Percentiles rank a stretch among this genome's conserved stretches.
Conservation (phyloP, 2,113 vertebrate species). For the Cnemophilus loriae region DNA sequence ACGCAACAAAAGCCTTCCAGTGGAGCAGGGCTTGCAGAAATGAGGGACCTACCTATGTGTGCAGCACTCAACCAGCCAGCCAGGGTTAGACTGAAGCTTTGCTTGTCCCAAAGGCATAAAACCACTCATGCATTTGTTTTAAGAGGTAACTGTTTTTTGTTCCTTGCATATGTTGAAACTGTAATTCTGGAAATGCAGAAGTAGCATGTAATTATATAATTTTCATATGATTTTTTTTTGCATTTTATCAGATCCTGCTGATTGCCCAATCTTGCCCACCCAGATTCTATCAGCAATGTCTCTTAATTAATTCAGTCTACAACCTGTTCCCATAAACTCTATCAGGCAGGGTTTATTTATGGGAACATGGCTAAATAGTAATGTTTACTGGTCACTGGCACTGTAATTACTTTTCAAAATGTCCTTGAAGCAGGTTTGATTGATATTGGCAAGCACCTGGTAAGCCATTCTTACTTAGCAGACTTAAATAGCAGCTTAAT, state of each 20-base stretch:
- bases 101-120: background rate
- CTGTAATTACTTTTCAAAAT: background rate
- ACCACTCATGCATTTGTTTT: background rate
- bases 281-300: background rate
- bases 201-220: background rate
- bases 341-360: background rate
- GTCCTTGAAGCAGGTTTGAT: background rate
- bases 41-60: background rate
- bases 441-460: background rate
- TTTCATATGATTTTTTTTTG: background rate
- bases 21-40: background rate
- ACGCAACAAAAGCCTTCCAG: background rate
- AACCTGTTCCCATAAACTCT: background rate
- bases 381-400: background rate
- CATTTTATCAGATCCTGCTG: background rate
- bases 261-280: rapidly evolving
- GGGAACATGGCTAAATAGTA: background rate
- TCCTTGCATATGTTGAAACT: background rate
- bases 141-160: background rate
- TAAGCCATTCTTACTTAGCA: background rate
- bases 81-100: background rate
- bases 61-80: background rate
- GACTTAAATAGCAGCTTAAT: background rate
- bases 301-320: background rate
- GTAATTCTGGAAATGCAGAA: background rate